Conservation (phyloP, 2,888 invertebrate genomes). For the Drosophila prostipennis region DNA sequence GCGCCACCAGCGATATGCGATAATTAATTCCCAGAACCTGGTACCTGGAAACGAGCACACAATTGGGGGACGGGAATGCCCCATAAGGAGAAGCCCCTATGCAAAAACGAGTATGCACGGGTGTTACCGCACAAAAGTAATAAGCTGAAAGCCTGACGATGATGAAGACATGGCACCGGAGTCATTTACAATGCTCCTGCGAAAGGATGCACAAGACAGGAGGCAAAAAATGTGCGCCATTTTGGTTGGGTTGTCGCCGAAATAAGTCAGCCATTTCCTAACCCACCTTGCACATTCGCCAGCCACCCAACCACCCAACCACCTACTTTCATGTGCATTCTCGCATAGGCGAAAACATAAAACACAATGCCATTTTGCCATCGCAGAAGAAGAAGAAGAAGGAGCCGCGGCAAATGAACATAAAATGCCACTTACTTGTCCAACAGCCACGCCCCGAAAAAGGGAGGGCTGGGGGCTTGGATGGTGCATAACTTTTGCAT, state of each 20-base stretch:
- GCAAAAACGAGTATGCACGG: constrained; percentile 6
- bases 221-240: constrained; percentile 61
- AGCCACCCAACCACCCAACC: neutral
- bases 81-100: neutral
- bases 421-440: constrained; percentile 78
- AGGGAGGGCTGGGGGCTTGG: neutral
- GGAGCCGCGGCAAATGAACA: constrained; percentile 67
- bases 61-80: neutral
- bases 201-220: constrained; percentile 9
- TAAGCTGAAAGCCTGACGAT: constrained; percentile 71
- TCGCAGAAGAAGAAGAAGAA: constrained; percentile 30
- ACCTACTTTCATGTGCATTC: constrained; percentile 47
- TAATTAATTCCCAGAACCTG: constrained; percentile 65
- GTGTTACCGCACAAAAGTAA: constrained; percentile 56
- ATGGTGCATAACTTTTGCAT: constrained; percentile 54
- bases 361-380: constrained; percentile 66
- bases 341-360: constrained; percentile 66
- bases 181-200: constrained; percentile 38
- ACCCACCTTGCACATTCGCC: constrained; percentile 6
- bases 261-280: constrained; percentile 63
- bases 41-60: constrained; percentile 11
- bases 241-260: constrained; percentile 52
- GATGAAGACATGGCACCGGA: constrained; percentile 44
- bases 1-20: constrained; percentile 65
- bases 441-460: constrained; percentile 34